Conservation (phyloP, 1,140 invertebrate genomes). For the Pachypeltis micranthus region DNA sequence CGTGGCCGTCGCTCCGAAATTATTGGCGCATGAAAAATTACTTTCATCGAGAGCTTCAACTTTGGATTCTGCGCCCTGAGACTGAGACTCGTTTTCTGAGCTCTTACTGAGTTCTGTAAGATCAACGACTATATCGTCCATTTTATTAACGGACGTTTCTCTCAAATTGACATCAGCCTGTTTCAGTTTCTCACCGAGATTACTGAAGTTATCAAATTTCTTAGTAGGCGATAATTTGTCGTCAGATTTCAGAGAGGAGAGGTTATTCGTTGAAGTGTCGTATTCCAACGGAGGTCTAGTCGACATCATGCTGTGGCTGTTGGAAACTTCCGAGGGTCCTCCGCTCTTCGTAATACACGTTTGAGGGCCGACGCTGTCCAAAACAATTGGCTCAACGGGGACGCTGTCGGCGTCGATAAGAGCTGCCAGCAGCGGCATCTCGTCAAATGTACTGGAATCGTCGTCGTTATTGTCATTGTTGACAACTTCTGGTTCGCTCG, state of each 20-base stretch:
- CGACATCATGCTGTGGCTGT: not conserved
- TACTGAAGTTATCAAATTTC: conserved; percentile 32
- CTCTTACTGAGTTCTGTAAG: not conserved
- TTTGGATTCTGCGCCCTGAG: conserved; percentile 16
- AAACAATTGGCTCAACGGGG: too few relatives aligned
- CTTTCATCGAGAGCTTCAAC: conserved; percentile 12
- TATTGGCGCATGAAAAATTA: conserved; percentile 37
- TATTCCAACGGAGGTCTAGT: conserved; percentile 27
- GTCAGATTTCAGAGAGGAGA: conserved; percentile 14
- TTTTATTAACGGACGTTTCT: conserved; percentile 30
- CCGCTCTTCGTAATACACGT: not conserved
- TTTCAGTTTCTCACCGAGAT: conserved; percentile 28
- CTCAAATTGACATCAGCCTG: conserved; percentile 25
- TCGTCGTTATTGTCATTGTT: not conserved
- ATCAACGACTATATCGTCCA: conserved; percentile 29
- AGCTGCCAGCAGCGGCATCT: conserved; percentile 22
- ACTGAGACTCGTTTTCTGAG: conserved; percentile 26
- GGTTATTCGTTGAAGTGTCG: conserved; percentile 26
- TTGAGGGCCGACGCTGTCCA: too few relatives aligned
- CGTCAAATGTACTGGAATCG: conserved; percentile 5
- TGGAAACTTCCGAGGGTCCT: not conserved
- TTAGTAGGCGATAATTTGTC: not conserved
- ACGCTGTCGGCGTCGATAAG: not conserved
- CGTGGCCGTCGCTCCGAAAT: conserved; percentile 30
- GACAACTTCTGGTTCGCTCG: conserved; percentile 46